Evolutionary conservation across 2,113 vertebrate species (phyloP).

Genomic region (Notothenia rossii): DNA sequence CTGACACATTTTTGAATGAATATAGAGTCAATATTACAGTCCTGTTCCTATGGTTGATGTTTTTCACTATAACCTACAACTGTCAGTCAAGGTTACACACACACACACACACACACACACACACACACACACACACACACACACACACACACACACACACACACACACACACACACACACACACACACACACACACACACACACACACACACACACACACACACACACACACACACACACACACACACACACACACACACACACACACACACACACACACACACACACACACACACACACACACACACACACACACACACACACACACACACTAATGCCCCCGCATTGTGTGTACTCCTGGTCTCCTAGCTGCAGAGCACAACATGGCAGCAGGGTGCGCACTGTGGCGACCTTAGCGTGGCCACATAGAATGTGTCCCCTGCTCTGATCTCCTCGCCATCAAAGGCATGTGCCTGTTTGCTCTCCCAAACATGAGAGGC

Average conservation of each 20-base stretch:
- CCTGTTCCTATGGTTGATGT: conserved; percentile 22
- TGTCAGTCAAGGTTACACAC: conserved; percentile 41
- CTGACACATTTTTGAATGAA: background rate
- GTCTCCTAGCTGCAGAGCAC: conserved; percentile 82
- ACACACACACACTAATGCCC: conserved; percentile 42
- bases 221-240: conserved; percentile 30
- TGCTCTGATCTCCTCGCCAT: conserved; percentile 79
- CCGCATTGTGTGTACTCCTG: conserved; percentile 58
- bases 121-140: conserved; percentile 17
- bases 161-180: conserved; percentile 20
- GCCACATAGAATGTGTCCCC: conserved; percentile 76
- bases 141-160: background rate
- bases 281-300: background rate
- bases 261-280: conserved; percentile 33
- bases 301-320: conserved; percentile 20
- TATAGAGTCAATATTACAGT: conserved; percentile 1
- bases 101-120: conserved; percentile 17
- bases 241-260: conserved; percentile 24
- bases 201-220: conserved; percentile 23
- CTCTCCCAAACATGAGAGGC: conserved; percentile 78
- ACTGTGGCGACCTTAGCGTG: conserved; percentile 72
- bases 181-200: conserved; percentile 28
- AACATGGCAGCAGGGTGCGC: conserved; percentile 77
- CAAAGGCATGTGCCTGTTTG: conserved; percentile 80
- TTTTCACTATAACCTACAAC: conserved; percentile 39